Conservation (phyloP, 2,888 invertebrate species). For the Malachius bipustulatus region DNA sequence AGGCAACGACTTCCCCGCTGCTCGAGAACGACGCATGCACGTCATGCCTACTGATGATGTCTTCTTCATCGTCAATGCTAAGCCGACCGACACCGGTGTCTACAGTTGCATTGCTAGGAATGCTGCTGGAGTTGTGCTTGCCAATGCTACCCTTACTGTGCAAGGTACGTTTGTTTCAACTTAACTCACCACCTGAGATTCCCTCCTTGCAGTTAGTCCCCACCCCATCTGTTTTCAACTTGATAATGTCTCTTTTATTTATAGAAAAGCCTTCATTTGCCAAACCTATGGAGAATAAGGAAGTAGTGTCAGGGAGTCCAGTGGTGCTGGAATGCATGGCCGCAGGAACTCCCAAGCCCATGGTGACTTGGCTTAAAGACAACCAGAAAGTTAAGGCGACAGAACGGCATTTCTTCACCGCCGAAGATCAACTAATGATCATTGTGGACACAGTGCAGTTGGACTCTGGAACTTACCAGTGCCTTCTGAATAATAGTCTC, state of each 20-base stretch:
- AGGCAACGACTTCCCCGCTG: constrained; percentile 90
- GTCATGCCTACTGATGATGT: constrained; percentile 85
- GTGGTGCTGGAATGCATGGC: constrained; percentile 83
- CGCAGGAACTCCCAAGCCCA: constrained; percentile 72
- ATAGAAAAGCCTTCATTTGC: constrained; percentile 78
- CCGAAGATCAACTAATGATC: constrained; percentile 75
- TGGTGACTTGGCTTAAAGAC: constrained; percentile 77
- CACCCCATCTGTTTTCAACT: constrained; percentile 3
- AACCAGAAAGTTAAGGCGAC: constrained; percentile 57
- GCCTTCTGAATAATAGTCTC: constrained; percentile 77
- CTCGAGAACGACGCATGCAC: constrained; percentile 83
- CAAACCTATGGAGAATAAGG: constrained; percentile 75
- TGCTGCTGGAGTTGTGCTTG: constrained; percentile 72
- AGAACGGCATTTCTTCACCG: constrained; percentile 76
- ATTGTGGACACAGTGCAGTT: constrained; percentile 66
- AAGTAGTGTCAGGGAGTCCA: constrained; percentile 67
- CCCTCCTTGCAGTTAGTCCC: too few species aligned
- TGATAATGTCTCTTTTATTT: constrained; percentile 16
- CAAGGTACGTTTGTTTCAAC: constrained; percentile 36
- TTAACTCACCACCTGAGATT: too few species aligned
- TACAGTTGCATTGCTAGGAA: constrained; percentile 92
- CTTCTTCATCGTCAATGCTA: constrained; percentile 86
- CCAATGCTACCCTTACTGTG: constrained; percentile 78
- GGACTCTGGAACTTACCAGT: constrained; percentile 82
- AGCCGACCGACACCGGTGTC: constrained; percentile 76